Conservation (phyloP, 2,888 invertebrate genomes). For the Dendrolimus houi region DNA sequence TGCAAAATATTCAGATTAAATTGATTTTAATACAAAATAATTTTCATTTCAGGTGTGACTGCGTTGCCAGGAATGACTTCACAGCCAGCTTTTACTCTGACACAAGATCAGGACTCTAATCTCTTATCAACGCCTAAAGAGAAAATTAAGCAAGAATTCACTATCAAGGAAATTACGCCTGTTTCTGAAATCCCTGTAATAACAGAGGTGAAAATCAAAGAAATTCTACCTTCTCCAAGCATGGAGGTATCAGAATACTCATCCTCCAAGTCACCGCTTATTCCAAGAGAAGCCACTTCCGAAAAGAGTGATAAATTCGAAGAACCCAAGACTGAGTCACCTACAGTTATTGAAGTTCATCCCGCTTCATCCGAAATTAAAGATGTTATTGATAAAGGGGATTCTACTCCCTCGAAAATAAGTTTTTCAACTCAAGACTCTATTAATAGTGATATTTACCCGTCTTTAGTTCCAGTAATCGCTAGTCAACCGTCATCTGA, state of each 20-base stretch:
- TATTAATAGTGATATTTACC: constrained; percentile 44
- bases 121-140: constrained; percentile 31
- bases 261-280: constrained; percentile 60
- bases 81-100: constrained; percentile 13
- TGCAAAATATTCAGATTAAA: too few relatives aligned
- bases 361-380: constrained; percentile 18
- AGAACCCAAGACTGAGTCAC: constrained; percentile 30
- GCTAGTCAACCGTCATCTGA: constrained; percentile 35
- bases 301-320: constrained; percentile 33
- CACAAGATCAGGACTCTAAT: not conserved
- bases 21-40: not conserved
- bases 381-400: constrained; percentile 22
- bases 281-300: constrained; percentile 58
- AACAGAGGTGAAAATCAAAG: constrained; percentile 63
- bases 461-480: constrained; percentile 39
- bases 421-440: constrained; percentile 56
- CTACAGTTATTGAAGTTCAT: constrained; percentile 36
- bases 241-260: constrained; percentile 57
- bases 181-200: constrained; percentile 65
- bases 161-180: constrained; percentile 79
- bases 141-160: constrained; percentile 54
- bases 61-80: constrained; percentile 41
- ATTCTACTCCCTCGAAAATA: constrained; percentile 52
- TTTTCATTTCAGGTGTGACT: constrained; percentile 50
- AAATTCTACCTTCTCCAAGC: constrained; percentile 54